Conservation (phyloP, 2,797 vertebrate genomes). For the Ispidina lecontei region DNA sequence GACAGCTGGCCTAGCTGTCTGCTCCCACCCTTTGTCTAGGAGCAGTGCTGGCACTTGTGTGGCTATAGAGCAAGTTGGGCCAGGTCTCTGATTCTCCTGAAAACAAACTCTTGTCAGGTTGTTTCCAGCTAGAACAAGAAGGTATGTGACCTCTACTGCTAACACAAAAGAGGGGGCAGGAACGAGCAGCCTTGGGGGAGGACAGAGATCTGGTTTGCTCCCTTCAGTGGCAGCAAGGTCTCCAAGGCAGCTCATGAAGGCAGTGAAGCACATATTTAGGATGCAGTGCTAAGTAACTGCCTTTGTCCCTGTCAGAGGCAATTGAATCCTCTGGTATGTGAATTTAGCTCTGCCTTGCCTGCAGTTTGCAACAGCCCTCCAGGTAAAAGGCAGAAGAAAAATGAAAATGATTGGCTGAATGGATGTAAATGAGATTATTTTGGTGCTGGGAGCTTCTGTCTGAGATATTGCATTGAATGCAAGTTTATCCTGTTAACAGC, state of each 20-base stretch:
- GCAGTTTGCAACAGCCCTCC: not conserved
- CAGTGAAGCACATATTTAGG: not conserved
- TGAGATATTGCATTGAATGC: not conserved
- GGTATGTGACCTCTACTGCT: not conserved
- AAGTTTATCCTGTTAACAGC: not conserved
- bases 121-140: not conserved
- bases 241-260: not conserved
- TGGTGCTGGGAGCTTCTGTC: not conserved
- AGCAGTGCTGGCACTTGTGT: not conserved
- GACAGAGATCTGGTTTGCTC: not conserved
- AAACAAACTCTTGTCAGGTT: not conserved
- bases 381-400: not conserved
- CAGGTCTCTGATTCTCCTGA: not conserved
- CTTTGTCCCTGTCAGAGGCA: not conserved
- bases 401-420: not conserved
- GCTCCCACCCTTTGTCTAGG: not conserved
- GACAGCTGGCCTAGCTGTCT: not conserved
- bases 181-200: not conserved
- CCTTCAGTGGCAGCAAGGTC: not conserved
- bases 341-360: not conserved
- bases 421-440: not conserved
- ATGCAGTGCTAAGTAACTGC: not conserved
- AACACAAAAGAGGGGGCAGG: not conserved
- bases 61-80: accelerated
- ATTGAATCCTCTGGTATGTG: not conserved